Base-by-base conservation (phyloP, 2,888 invertebrate species). In the Caenorhabditis japonica region DNA sequence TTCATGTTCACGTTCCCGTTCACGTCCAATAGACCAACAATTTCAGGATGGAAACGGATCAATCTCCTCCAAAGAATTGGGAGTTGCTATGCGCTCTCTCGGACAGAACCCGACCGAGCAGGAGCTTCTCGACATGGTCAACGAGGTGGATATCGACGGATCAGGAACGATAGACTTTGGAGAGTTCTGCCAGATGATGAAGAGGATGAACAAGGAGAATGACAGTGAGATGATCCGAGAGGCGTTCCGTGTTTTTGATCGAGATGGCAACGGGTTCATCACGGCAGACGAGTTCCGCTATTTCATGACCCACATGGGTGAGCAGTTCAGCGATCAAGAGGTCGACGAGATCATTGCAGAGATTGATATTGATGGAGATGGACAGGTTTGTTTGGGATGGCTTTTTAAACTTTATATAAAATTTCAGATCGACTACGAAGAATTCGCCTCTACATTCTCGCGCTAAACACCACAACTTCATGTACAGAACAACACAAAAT, bases 51-150 rank as follows among this genome's bases (percentile, higher is more conserved):
- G 88, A 21, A 88, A 87, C 55, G 88, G 88, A 19, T 84, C 85
- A 2, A 88, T 88, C 49, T 84, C 86, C 4, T 84, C 85, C 10
- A 88, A 88, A 75, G 88, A 88, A 80, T 76, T 88, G 75, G 88
- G 88, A 23, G 87, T 88, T 30, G 88, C 88, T 4, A 88, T 88
- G 88, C 82, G 88, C 23, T 83, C 87, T 5, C 78, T 88, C n/a
- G 88, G 88, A 2, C 88, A 88, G 75, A 88, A 88, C 69, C 88
- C 88, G 21, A 88, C 88, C 3, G 88, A 88, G 59, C 88, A 88
- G 74, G 87, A 87, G 64, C 80, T 87, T 8, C 76, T 87, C 23
- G 87, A 87, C 55, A 87, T 87, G 86, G 85, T 87, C 69, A 87
- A 87, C 68, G 87, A 87, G 69, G 86, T 87, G n/a, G 87, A 87